Percentiles rank a stretch among this genome's conserved stretches.
These are phyloP conservation scores for Nycticryphes semicollaris DNA, from an alignment of 2,113 vertebrate species.

Conservation along the genomic window DNA sequence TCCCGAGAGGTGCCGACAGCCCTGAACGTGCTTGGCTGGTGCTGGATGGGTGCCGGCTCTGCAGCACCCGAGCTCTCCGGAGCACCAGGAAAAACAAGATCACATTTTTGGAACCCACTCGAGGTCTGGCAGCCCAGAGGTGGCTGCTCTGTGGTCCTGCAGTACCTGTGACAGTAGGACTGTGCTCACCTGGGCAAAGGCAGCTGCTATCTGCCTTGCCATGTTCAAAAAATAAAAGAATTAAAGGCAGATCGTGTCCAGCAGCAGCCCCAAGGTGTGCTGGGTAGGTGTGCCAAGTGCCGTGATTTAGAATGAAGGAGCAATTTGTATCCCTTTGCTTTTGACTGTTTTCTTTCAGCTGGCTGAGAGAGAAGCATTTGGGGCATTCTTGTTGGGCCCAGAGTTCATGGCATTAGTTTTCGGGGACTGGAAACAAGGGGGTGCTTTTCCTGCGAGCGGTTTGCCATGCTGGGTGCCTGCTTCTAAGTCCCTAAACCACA, in stretches of 20 bases:
- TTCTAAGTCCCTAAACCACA: neutral
- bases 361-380: neutral
- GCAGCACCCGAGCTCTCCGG: too few relatives aligned
- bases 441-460: neutral
- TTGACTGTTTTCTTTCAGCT: neutral
- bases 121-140: neutral
- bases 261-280: neutral
- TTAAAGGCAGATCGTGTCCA: neutral
- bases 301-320: neutral
- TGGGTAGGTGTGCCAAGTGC: neutral
- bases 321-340: neutral
- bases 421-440: neutral
- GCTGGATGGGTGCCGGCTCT: neutral
- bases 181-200: neutral
- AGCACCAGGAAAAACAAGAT: too few relatives aligned
- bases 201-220: neutral
- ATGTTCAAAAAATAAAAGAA: neutral
- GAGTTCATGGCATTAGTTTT: neutral
- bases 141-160: neutral
- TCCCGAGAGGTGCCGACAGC: neutral
- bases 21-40: neutral
- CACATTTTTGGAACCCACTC: neutral
- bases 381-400: neutral
- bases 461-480: neutral
- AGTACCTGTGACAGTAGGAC: rapidly evolving